Evolutionary conservation across 2,113 vertebrate species (phyloP).

Genomic region (Dicaeum eximium): DNA sequence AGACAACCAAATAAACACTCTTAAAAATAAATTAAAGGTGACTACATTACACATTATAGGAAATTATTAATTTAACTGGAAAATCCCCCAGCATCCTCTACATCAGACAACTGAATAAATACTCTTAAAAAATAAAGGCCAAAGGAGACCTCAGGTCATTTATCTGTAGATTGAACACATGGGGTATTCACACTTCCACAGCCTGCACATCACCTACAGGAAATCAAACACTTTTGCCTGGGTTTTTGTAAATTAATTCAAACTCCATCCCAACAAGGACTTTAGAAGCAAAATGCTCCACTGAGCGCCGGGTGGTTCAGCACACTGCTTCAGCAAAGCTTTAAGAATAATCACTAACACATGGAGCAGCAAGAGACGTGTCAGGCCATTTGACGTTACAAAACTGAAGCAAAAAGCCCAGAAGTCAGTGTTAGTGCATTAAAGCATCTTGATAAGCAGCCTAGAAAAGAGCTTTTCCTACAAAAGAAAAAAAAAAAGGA

Average conservation of each 20-base stretch:
- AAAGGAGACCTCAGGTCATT: not conserved
- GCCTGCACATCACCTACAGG: not conserved
- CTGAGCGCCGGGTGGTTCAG: not conserved
- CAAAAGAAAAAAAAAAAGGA: not conserved
- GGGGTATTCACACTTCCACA: not conserved
- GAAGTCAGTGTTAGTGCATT: not conserved
- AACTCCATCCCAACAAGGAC: not conserved
- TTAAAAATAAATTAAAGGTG: not conserved
- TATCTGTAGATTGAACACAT: not conserved
- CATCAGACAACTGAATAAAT: not conserved
- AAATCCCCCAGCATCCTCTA: not conserved
- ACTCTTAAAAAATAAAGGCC: not conserved
- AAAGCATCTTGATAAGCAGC: not conserved
- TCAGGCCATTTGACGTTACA: not conserved
- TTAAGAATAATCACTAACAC: constrained; percentile 20
- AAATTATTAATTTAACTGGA: not conserved
- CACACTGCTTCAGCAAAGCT: not conserved
- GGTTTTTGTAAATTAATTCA: not conserved
- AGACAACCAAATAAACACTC: not conserved
- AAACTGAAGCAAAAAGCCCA: not conserved
- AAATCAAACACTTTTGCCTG: not conserved
- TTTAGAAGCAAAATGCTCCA: not conserved
- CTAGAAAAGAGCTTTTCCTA: not conserved
- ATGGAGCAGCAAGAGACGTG: not conserved
- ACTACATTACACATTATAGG: not conserved